These are phyloP conservation scores for Leucania comma DNA, from an alignment of 2,888 invertebrate species.

Conservation along the genomic window DNA sequence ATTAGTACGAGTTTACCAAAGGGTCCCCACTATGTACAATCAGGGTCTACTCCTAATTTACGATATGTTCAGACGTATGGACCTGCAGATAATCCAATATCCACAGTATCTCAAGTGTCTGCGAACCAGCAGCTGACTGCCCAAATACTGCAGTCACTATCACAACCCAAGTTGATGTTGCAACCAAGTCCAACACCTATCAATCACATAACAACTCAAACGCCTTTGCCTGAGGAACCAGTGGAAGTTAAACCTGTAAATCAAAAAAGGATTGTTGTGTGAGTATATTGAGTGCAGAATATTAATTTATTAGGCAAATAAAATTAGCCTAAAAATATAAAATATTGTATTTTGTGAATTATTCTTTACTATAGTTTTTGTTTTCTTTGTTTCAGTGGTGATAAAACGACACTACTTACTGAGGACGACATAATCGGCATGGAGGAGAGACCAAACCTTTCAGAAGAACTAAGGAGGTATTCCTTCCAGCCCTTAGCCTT, in stretches of 20 bases:
- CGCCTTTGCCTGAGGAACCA: conserved; percentile 76
- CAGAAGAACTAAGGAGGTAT: conserved; percentile 87
- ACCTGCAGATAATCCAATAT: conserved; percentile 79
- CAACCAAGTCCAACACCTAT: conserved; percentile 75
- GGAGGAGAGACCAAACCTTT: conserved; percentile 88
- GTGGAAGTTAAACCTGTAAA: conserved; percentile 77
- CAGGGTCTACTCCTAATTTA: conserved; percentile 85
- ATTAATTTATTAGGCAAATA: neutral
- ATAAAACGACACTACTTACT: conserved; percentile 86
- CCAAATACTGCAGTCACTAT: conserved; percentile 91
- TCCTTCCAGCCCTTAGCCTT: conserved; percentile 86
- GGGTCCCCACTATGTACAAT: conserved; percentile 88
- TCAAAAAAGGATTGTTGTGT: conserved; percentile 87
- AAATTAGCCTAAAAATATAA: neutral
- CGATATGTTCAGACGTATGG: conserved; percentile 87
- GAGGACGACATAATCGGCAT: conserved; percentile 88
- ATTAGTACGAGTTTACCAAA: conserved; percentile 83
- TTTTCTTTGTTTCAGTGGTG: conserved; percentile 82
- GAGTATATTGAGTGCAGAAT: conserved; percentile 68
- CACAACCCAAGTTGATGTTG: conserved; percentile 85
- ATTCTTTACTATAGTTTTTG: conserved; percentile 17
- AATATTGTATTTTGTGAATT: conserved; percentile 10
- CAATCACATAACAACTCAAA: conserved; percentile 69
- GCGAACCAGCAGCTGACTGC: conserved; percentile 92
- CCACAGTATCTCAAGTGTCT: conserved; percentile 87